These are phyloP conservation scores for Tympanoctomys barrerae DNA, from an alignment of 2,797 vertebrate genomes.

Conservation along the genomic window DNA sequence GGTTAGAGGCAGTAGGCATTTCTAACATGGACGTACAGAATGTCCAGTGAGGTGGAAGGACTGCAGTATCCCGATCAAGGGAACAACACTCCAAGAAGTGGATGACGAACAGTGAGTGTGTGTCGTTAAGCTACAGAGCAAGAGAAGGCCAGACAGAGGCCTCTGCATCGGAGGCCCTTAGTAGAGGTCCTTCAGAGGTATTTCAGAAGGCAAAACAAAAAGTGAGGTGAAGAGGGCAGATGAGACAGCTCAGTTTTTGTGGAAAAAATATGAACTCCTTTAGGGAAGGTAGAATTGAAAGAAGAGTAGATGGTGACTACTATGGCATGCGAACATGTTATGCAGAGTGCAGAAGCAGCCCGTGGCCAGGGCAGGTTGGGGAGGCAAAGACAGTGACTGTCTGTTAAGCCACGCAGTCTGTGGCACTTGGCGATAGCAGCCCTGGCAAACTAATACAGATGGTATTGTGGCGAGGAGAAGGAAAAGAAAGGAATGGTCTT, in stretches of 20 bases:
- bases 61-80: background rate
- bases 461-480: background rate
- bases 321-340: background rate
- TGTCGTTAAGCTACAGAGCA: background rate
- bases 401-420: background rate
- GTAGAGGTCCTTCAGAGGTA: too few species aligned
- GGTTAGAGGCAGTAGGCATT: background rate
- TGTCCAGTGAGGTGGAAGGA: background rate
- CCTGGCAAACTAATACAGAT: background rate
- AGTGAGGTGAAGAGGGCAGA: background rate
- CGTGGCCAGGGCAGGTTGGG: background rate
- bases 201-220: background rate
- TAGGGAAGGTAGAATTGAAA: background rate
- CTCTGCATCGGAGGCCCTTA: background rate
- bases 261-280: background rate
- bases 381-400: background rate
- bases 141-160: background rate
- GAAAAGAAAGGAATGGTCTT: background rate
- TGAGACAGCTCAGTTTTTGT: background rate
- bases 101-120: background rate
- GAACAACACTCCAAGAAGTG: background rate
- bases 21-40: background rate
- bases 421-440: background rate
- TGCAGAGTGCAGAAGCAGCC: background rate
- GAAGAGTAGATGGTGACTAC: background rate